Evolutionary conservation across 2,888 invertebrate genomes (phyloP).

Genomic region (Galeruca laticollis): DNA sequence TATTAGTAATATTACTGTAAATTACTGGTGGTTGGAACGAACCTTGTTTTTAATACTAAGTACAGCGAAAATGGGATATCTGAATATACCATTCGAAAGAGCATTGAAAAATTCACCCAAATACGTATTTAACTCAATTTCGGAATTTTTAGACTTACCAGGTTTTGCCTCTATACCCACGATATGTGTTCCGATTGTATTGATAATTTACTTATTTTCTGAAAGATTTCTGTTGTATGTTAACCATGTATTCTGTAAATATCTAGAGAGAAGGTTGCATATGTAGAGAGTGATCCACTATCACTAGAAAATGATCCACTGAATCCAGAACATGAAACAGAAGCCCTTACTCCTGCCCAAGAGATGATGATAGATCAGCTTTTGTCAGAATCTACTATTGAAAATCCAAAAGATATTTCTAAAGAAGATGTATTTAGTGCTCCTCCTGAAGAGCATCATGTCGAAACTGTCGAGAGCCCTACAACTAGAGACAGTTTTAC

Average conservation of each 20-base stretch:
- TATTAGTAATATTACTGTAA: no score
- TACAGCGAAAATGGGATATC: no score
- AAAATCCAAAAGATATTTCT: slow-evolving; percentile 41
- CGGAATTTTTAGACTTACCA: no score
- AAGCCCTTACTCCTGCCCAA: slow-evolving; percentile 42
- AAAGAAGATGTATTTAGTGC: slow-evolving; percentile 44
- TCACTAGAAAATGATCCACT: slow-evolving; percentile 18
- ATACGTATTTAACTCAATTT: no score
- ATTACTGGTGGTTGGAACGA: no score
- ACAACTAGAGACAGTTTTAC: slow-evolving; percentile 62
- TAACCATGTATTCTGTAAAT: background rate
- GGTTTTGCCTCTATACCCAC: no score
- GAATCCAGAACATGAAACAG: slow-evolving; percentile 32
- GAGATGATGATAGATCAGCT: slow-evolving; percentile 49
- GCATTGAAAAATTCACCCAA: no score
- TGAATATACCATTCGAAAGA: no score
- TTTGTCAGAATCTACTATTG: slow-evolving; percentile 44
- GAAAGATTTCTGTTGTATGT: background rate
- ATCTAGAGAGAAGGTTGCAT: slow-evolving; percentile 7
- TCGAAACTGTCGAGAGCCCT: slow-evolving; percentile 65
- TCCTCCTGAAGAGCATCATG: slow-evolving; percentile 56
- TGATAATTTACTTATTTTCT: background rate
- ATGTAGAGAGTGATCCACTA: slow-evolving; percentile 3
- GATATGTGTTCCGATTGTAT: no score
- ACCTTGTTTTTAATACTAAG: no score